A percentile compares a stretch with the other conserved stretches of the same genome.
phyloP scores from a whole-genome alignment of 2,797 vertebrate species.

The Clarias platycephalus region DNA sequence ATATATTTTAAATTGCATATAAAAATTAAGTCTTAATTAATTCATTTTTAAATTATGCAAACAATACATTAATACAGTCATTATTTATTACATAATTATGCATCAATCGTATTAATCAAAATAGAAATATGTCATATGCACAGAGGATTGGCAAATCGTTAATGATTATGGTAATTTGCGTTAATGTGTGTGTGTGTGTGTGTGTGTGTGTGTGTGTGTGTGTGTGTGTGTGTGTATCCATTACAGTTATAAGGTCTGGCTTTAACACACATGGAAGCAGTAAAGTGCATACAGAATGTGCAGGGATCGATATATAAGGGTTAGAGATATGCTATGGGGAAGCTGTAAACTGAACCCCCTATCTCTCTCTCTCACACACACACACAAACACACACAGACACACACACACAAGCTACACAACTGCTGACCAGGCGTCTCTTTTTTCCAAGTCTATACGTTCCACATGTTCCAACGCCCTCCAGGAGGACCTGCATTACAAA shows the following conservation, averaged over 20 bases:
- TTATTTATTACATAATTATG: neutral
- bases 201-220: neutral
- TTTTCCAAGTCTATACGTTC: conserved; percentile 1
- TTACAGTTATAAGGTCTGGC: neutral
- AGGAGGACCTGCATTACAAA: conserved; percentile 13
- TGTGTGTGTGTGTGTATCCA: neutral
- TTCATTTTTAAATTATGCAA: neutral
- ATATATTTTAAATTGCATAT: too few relatives aligned
- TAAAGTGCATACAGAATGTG: neutral
- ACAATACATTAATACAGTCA: neutral
- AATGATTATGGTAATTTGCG: neutral
- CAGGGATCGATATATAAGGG: conserved; percentile 14
- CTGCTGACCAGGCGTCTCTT: conserved; percentile 35
- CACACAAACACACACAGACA: conserved; percentile 3
- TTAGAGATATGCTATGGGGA: neutral
- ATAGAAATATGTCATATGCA: neutral
- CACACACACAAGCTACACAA: conserved; percentile 12
- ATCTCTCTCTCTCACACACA: neutral
- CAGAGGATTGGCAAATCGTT: neutral
- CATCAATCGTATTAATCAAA: neutral
- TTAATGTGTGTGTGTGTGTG: neutral
- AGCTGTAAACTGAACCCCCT: neutral
- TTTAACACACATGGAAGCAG: neutral
- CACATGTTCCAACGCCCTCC: conserved; percentile 25
- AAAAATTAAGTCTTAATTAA: neutral